phyloP scores from a whole-genome alignment of 2,888 invertebrate species.

The Ametastegia equiseti region DNA sequence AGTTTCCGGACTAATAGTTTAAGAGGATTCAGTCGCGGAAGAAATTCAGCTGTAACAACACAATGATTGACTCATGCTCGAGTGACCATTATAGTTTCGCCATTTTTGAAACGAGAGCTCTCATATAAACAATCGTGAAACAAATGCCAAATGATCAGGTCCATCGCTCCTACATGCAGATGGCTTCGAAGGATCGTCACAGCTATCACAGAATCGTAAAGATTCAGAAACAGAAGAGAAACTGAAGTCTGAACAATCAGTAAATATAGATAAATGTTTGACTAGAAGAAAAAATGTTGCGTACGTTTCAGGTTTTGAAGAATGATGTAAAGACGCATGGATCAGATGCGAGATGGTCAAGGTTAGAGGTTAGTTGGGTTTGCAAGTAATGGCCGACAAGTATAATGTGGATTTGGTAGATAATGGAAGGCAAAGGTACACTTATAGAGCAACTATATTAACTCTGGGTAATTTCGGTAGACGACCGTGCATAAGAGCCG shows the following conservation, averaged over 20 bases:
- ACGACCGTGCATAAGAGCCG: conserved; percentile 14
- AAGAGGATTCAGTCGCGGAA: no score
- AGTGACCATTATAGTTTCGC: no score
- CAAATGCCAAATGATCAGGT: no score
- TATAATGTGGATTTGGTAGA: not conserved
- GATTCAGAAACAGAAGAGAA: no score
- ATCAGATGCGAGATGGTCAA: not conserved
- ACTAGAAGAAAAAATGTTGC: not conserved
- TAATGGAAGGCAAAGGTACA: not conserved
- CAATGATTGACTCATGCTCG: no score
- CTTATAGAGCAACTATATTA: not conserved
- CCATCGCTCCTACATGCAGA: no score
- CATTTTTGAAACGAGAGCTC: no score
- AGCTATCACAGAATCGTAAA: no score
- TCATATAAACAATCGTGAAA: no score
- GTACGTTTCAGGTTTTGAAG: not conserved
- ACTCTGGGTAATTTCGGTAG: not conserved
- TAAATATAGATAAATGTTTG: not conserved
- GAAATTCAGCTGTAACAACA: no score
- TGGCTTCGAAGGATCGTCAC: no score
- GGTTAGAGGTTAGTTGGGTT: not conserved
- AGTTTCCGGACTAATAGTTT: no score
- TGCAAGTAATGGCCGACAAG: not conserved
- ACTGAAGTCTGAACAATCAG: not conserved
- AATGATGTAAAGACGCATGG: not conserved